A percentile compares a stretch with the other conserved stretches of the same genome.
These are phyloP conservation scores for Hydropsyche betteni DNA, from an alignment of 2,888 invertebrate genomes.

Conservation along the genomic window DNA sequence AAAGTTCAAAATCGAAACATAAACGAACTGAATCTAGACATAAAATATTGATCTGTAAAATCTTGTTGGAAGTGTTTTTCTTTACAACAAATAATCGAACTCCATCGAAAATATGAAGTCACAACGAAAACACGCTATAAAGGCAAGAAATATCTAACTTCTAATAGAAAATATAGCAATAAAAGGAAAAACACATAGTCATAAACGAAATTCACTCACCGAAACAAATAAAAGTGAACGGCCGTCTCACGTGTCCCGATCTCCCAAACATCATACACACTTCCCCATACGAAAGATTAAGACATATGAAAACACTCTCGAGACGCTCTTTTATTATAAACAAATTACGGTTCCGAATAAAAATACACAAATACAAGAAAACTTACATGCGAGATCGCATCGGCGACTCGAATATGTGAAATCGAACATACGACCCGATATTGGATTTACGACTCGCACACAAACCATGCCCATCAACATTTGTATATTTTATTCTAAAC, in stretches of 20 bases:
- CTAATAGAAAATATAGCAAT: conserved; percentile 49
- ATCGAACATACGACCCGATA: not conserved
- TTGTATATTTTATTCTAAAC: no score
- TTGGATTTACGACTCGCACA: conserved; percentile 12
- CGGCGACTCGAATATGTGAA: conserved; percentile 13
- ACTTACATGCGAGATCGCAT: not conserved
- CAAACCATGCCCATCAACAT: not conserved
- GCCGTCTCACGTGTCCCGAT: conserved; percentile 45
- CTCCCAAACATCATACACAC: conserved; percentile 34
- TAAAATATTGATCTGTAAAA: no score
- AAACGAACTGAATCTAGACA: no score
- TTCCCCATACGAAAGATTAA: no score
- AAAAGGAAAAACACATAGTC: conserved; percentile 43
- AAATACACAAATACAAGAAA: not conserved
- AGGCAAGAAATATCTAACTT: conserved; percentile 28
- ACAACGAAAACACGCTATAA: conserved; percentile 37
- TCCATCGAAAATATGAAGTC: no score
- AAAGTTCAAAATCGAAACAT: no score
- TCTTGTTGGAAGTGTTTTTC: no score
- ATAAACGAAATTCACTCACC: conserved; percentile 43
- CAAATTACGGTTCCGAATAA: no score
- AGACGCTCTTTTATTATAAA: no score
- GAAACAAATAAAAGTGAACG: conserved; percentile 46
- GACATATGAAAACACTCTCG: no score
- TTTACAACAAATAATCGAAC: no score